Evolutionary conservation across 2,888 invertebrate genomes (phyloP), one percentile per base, ranked within the genome.

Genomic region (Isoperla grammatica): DNA sequence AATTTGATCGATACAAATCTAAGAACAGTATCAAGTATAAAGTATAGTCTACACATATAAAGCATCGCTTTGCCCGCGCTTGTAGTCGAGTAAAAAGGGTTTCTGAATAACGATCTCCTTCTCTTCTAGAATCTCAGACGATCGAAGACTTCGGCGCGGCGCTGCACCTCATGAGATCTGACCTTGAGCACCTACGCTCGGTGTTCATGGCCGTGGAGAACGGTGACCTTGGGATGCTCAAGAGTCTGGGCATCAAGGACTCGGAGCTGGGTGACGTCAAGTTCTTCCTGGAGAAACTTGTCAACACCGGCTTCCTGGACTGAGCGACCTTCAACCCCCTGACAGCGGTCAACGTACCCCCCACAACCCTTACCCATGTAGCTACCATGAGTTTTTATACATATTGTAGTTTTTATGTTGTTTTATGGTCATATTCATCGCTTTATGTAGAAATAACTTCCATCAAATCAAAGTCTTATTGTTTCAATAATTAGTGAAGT

Each of bases 181-280:
- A 95, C 72, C 77, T 95, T 72, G 95, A 95, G 72, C 95, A 95
- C 72, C 81, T 95, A 63, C 88, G 95, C 74, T 92, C 92, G 1
- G 94, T 95, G 29, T 94, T 95, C 77, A 91, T 94, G 87, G 95
- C 95, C 9, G 94, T 95, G 35, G 95, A 95, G 75, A 94, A 94
- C 73, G 95, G 95, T 12, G 95, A 95, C 74, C 81, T 95, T 63
- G 93, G 94, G 62, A 92, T 94, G 89, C 80, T 95, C 62, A 94
- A 94, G 73, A 92, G 93, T 11, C 81, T 95, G 64, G 95, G 95
- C 67, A 95, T 95, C 76, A 94, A 95, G 77, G 95, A 95, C 75
- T 94, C 93, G 0, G 95, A 95, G 73, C 81, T 95, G 65, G 94
- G 94, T 15, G 95, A 95, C 73, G 94, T 95, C 59, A 95, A 95